Percentiles rank a stretch among this genome's conserved stretches.
phyloP scores from a whole-genome alignment of 1,140 invertebrate genomes.

The Calliphora vicina region DNA sequence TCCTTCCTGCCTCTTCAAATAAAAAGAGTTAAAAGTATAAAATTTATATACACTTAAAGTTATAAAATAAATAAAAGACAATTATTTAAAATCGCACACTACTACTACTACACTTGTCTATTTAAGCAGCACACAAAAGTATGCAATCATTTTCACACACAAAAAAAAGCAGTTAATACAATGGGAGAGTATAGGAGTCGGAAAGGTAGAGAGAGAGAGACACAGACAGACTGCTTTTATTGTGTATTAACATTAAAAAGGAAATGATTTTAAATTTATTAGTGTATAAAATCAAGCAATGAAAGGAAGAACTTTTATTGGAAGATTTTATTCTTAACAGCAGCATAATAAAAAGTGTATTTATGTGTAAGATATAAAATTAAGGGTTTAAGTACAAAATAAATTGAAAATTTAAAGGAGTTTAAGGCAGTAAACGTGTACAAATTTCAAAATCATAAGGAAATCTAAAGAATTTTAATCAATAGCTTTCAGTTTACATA shows the following conservation, averaged over 20 bases:
- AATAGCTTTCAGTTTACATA: too few relatives aligned
- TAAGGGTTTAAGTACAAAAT: background rate
- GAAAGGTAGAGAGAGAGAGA: background rate
- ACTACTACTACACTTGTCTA: too few relatives aligned
- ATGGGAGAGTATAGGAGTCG: too few relatives aligned
- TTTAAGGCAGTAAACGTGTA: too few relatives aligned
- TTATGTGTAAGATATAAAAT: too few relatives aligned
- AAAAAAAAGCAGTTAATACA: background rate
- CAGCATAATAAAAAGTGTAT: too few relatives aligned
- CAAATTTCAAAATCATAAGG: too few relatives aligned
- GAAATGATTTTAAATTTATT: background rate
- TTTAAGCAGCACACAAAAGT: background rate
- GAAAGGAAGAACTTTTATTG: background rate
- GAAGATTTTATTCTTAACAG: too few relatives aligned
- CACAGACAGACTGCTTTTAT: background rate
- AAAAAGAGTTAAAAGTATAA: background rate
- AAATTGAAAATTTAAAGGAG: too few relatives aligned
- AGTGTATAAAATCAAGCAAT: background rate
- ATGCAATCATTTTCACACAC: background rate
- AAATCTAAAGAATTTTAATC: too few relatives aligned
- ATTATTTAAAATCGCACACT: background rate
- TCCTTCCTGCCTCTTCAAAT: background rate
- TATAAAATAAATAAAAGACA: background rate
- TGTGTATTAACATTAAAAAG: background rate
- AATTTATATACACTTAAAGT: background rate